Percentiles rank a stretch among this genome's conserved stretches.
Evolutionary conservation across 2,113 vertebrate genomes (phyloP).

Genomic region (Leucopternis melanops): DNA sequence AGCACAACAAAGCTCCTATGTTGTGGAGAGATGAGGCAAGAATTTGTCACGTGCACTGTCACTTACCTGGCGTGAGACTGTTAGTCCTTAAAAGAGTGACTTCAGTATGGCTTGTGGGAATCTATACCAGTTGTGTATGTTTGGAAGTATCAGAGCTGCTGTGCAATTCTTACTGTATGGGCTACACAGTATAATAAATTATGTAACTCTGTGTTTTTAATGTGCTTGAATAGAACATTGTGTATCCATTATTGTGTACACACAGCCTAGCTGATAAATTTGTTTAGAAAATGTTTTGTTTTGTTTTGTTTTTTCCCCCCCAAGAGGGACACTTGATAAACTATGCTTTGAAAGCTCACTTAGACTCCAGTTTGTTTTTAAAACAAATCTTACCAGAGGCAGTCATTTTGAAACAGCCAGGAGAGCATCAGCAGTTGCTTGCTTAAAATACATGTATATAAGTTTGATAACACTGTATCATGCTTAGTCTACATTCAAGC

Average conservation of each 20-base stretch:
- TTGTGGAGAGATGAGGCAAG: neutral
- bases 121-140: neutral
- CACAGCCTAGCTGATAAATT: neutral
- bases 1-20: neutral
- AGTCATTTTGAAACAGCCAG: neutral
- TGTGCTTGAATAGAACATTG: neutral
- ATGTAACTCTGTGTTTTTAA: neutral
- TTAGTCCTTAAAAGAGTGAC: neutral
- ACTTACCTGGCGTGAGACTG: neutral
- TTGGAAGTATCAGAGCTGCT: neutral
- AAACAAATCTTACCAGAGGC: neutral
- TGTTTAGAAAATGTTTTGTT: neutral
- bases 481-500: neutral
- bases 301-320: neutral
- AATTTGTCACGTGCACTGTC: neutral
- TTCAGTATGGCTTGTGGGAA: neutral
- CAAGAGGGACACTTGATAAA: neutral
- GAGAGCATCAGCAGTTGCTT: neutral
- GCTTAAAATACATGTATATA: neutral
- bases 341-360: neutral
- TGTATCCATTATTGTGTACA: neutral
- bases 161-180: neutral
- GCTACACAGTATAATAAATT: neutral
- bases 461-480: neutral
- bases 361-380: neutral